Evolutionary conservation across 2,888 invertebrate species (phyloP).

Genomic region (Lasioglossum malachurum): DNA sequence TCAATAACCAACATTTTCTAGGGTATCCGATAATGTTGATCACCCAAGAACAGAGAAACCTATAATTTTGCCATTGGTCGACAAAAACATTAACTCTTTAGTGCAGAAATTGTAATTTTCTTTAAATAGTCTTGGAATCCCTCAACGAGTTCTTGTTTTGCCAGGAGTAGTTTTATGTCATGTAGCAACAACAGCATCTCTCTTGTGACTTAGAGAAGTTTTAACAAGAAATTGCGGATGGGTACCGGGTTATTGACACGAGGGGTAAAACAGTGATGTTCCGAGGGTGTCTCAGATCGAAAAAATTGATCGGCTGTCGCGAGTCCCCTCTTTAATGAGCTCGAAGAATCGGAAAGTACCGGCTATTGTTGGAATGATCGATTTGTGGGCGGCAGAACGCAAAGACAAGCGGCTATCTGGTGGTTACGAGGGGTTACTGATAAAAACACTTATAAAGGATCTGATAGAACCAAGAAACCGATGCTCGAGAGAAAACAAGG

Average conservation of each 20-base stretch:
- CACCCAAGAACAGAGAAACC: too few species aligned
- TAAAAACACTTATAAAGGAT: constrained; percentile 16
- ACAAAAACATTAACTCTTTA: too few species aligned
- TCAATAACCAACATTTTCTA: neutral
- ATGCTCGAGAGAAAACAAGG: neutral
- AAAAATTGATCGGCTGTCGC: constrained; percentile 10
- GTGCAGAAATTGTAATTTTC: neutral
- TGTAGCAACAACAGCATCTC: too few species aligned
- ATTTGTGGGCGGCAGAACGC: constrained; percentile 25
- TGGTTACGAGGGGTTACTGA: neutral
- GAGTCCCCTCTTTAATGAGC: constrained; percentile 11
- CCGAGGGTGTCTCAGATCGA: neutral
- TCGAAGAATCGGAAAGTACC: constrained; percentile 22
- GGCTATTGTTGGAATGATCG: constrained; percentile 23
- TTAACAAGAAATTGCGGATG: neutral
- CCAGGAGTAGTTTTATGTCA: too few species aligned
- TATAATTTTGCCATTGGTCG: too few species aligned
- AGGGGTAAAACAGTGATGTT: neutral
- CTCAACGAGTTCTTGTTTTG: too few species aligned
- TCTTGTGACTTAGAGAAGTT: neutral
- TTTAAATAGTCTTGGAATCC: too few species aligned
- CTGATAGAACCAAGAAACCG: neutral
- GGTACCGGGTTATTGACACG: neutral
- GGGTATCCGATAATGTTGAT: neutral
- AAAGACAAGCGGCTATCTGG: neutral